Evolutionary conservation across 1,140 invertebrate species (phyloP).

Genomic region (Drosophila neocordata): DNA sequence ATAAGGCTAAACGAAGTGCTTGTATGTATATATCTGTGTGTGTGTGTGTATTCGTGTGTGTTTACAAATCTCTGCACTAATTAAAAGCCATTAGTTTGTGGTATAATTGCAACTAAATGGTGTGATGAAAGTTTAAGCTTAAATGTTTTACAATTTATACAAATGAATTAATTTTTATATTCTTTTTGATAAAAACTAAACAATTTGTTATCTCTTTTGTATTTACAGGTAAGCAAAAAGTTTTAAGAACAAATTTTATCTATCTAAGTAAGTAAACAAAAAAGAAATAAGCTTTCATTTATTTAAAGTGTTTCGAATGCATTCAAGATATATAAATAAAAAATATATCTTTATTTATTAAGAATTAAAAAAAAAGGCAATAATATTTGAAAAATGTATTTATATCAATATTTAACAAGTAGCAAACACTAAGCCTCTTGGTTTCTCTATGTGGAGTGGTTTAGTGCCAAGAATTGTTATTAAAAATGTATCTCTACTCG

Average conservation of each 20-base stretch:
- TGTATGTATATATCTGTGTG: conserved; percentile 30
- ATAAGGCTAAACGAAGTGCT: conserved; percentile 48
- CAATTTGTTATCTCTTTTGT: not conserved
- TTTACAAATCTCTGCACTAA: conserved; percentile 75
- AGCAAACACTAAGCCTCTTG: not conserved
- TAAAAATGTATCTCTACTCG: not conserved
- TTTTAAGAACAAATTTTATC: not conserved
- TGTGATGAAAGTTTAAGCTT: conserved; percentile 14
- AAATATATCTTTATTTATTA: too few relatives aligned
- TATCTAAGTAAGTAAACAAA: not conserved
- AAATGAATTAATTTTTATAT: conserved; percentile 30
- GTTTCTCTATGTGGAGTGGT: not conserved
- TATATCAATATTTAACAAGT: not conserved
- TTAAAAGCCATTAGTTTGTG: conserved; percentile 76
- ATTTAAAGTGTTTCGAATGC: too few relatives aligned
- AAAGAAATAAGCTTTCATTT: not conserved
- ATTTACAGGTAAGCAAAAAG: conserved; percentile 27
- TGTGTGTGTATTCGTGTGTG: conserved; percentile 15
- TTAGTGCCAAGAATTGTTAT: not conserved
- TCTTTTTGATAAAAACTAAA: not conserved
- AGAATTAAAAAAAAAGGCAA: too few relatives aligned
- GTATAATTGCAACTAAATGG: conserved; percentile 66
- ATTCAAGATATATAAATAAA: too few relatives aligned
- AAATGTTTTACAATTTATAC: not conserved
- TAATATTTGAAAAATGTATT: not conserved